Percentiles rank a stretch among this genome's conserved stretches.
Evolutionary conservation across 2,888 invertebrate genomes (phyloP).

Genomic region (Oscheius sp.): DNA sequence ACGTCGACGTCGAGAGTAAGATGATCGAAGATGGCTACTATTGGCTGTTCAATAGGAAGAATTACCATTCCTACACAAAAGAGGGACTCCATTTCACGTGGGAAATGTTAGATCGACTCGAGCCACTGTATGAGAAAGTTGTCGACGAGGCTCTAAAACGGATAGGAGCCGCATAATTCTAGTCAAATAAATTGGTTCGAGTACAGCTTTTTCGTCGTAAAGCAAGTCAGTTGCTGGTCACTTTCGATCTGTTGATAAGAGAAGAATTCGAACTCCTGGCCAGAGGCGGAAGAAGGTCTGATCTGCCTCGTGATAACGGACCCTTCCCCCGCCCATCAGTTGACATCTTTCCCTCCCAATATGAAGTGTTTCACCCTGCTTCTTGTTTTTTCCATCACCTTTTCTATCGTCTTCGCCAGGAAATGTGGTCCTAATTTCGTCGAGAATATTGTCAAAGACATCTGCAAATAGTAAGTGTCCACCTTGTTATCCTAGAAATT

Average conservation of each 20-base stretch:
- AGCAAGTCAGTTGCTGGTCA: background rate
- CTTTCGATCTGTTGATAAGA: constrained; percentile 18
- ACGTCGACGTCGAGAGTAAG: background rate
- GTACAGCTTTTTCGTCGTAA: too few species aligned
- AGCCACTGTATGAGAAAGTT: constrained; percentile 18
- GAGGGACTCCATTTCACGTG: constrained; percentile 22
- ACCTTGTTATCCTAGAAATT: background rate
- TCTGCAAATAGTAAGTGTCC: constrained; percentile 19
- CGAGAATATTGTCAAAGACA: constrained; percentile 17
- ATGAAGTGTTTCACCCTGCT: background rate
- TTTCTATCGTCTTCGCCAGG: background rate
- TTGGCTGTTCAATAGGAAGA: constrained; percentile 20
- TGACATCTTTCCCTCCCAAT: background rate
- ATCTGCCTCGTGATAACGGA: constrained; percentile 15
- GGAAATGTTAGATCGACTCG: constrained; percentile 11
- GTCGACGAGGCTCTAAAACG: constrained; percentile 5
- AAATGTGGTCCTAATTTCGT: constrained; percentile 18
- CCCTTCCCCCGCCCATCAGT: background rate
- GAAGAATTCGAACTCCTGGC: constrained; percentile 20
- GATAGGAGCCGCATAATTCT: too few species aligned
- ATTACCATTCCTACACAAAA: constrained; percentile 9
- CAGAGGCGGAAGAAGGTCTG: constrained; percentile 21
- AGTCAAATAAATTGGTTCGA: too few species aligned
- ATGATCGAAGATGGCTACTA: constrained; percentile 8
- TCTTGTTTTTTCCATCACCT: background rate